Evolutionary conservation across 2,888 invertebrate species (phyloP), one percentile per base, ranked within the genome.

Genomic region (Ennomos erosarius): DNA sequence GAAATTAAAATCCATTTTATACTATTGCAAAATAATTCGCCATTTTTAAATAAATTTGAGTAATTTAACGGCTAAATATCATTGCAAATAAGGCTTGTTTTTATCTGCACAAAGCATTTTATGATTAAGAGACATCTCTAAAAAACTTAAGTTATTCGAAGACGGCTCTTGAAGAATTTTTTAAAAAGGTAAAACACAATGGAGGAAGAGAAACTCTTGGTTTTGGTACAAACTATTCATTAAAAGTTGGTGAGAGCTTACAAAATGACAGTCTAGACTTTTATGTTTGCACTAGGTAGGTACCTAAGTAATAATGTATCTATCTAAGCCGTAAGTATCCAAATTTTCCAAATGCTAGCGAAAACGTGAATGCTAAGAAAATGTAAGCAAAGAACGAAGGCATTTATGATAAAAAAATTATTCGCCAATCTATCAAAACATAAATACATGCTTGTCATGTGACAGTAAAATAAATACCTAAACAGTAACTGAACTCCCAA

Each of bases 181-280:
- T 9, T 10, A 44, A 54, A 56, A 53, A 16, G 52, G 2, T 16
- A 26, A 42, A 49, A 40, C 13, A 68, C 66, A 64, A 69, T 67
- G 64, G 68, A 53, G 52, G n/a, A n/a, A 39, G 45, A 60, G 42
- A 54, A 35, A 12, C 43, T 65, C 69, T 62, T 48, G 67, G 70
- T 69, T 62, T 59, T 52, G 53, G 51, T 6, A 34, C 43, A 63
- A 74, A 73, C 74, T 75, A 73, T 79, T 77, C 70, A 77, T 77
- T 78, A 75, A 75, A 79, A 75, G 63, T 75, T 74, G 55, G 58
- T 47, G 65, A 56, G 55, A 69, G 65, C 37, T 62, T 59, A 64
- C 50, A 35, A 45, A 66, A 69, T 69, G 62, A 66, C 64, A 65
- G 67, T 59, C 33, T 26, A 56, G 65, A 62, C 68, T 59, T 26